Conservation (phyloP, 2,113 vertebrate genomes). For the Tonatia bakeri region DNA sequence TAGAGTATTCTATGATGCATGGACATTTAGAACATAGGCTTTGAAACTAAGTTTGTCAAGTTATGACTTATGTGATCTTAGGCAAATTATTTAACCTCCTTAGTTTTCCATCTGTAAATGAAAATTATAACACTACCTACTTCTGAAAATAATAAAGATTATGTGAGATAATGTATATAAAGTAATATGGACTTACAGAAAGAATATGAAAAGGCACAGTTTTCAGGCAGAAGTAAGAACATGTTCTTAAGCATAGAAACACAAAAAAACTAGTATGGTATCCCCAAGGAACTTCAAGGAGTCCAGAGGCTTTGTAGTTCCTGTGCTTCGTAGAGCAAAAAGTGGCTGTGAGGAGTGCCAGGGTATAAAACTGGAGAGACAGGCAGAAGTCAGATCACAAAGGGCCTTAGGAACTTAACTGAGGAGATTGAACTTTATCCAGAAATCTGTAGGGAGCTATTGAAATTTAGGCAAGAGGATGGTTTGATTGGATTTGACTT, state of each 20-base stretch:
- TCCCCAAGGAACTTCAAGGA: neutral
- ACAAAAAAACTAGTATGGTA: neutral
- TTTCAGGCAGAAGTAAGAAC: neutral
- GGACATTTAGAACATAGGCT: neutral
- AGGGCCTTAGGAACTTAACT: neutral
- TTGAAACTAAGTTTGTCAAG: neutral
- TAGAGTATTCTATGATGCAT: no score
- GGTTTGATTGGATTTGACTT: neutral
- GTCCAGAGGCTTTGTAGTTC: neutral
- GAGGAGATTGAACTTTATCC: neutral
- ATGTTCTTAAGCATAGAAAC: neutral
- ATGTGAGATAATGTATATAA: neutral
- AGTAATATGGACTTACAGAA: neutral
- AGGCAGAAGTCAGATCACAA: neutral
- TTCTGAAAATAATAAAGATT: neutral
- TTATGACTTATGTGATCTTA: neutral
- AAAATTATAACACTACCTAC: neutral
- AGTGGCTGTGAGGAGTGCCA: neutral
- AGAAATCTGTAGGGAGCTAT: neutral
- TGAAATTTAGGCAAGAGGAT: constrained; percentile 23
- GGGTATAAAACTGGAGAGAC: neutral
- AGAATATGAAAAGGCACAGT: neutral
- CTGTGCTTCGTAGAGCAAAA: neutral
- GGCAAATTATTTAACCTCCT: neutral
- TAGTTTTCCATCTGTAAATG: neutral